Percentiles rank a stretch among this genome's conserved stretches.
Evolutionary conservation across 2,797 vertebrate species (phyloP).

Genomic region (Tamandua tetradactyla): DNA sequence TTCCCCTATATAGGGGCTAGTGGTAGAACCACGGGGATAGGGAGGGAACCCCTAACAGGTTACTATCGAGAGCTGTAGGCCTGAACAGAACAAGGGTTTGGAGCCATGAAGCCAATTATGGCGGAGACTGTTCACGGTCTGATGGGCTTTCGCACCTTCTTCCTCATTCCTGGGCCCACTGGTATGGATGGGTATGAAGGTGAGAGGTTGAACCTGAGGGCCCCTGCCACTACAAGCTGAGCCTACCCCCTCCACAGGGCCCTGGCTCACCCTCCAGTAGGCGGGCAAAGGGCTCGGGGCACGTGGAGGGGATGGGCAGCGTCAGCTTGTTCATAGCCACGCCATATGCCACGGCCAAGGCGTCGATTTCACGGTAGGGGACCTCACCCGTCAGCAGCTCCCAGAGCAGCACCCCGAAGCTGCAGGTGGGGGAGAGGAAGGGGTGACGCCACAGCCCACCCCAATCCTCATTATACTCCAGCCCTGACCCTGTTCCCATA

Average conservation of each 20-base stretch:
- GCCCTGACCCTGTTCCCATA: neutral
- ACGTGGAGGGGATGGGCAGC: constrained; percentile 94
- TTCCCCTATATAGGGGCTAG: neutral
- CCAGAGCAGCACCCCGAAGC: constrained; percentile 95
- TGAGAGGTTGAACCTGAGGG: neutral
- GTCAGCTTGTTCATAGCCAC: constrained; percentile 96
- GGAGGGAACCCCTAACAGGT: neutral
- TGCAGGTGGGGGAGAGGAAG: constrained; percentile 75
- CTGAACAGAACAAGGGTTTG: neutral
- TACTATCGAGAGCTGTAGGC: neutral
- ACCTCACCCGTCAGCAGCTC: constrained; percentile 95
- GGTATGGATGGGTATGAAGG: neutral
- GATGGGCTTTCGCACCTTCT: neutral
- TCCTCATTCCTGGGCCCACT: neutral
- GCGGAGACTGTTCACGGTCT: neutral
- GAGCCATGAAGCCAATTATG: neutral
- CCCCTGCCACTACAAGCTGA: constrained; percentile 54
- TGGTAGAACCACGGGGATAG: neutral
- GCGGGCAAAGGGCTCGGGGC: constrained; percentile 93
- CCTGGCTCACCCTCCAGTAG: constrained; percentile 90
- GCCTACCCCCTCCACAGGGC: constrained; percentile 55
- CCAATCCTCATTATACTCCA: neutral
- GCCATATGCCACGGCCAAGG: constrained; percentile 93
- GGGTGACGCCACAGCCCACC: neutral
- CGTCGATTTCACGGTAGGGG: constrained; percentile 94